phyloP scores from a whole-genome alignment of 2,888 invertebrate species.

The Alcis repandata region DNA sequence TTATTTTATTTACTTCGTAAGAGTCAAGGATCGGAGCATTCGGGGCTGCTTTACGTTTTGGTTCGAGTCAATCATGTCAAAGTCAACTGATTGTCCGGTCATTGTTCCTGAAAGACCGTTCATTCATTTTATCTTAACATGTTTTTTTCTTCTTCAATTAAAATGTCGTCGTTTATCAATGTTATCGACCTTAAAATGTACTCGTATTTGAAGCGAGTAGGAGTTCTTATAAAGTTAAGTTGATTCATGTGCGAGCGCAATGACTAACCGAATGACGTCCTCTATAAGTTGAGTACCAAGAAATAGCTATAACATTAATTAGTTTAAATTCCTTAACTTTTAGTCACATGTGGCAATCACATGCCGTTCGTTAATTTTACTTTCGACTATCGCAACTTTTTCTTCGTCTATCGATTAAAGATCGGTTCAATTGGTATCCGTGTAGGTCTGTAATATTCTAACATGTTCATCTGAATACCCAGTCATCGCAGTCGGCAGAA shows the following conservation, averaged over 20 bases:
- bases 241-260: conserved; percentile 61
- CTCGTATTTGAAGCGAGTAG: conserved; percentile 26
- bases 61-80: conserved; percentile 7
- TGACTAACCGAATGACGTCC: conserved; percentile 59
- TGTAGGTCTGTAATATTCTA: not conserved
- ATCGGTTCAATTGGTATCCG: not conserved
- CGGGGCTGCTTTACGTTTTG: conserved; percentile 19
- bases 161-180: conserved; percentile 30
- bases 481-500: conserved; percentile 2
- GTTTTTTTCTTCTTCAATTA: conserved; percentile 23
- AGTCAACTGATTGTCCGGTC: conserved; percentile 15
- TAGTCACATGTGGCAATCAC: conserved; percentile 45
- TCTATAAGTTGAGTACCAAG: conserved; percentile 55
- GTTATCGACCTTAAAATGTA: conserved; percentile 37
- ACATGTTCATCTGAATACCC: conserved; percentile 2
- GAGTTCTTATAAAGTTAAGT: conserved; percentile 40
- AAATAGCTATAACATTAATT: conserved; percentile 49
- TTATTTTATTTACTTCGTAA: not conserved
- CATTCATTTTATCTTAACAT: conserved; percentile 6
- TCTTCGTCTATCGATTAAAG: not conserved
- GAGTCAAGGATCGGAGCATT: not conserved
- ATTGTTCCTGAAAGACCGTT: conserved; percentile 11
- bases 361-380: not conserved
- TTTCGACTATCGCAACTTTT: not conserved
- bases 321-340: conserved; percentile 50